phyloP scores from a whole-genome alignment of 2,113 vertebrate species.

The Capreolus pygargus region DNA sequence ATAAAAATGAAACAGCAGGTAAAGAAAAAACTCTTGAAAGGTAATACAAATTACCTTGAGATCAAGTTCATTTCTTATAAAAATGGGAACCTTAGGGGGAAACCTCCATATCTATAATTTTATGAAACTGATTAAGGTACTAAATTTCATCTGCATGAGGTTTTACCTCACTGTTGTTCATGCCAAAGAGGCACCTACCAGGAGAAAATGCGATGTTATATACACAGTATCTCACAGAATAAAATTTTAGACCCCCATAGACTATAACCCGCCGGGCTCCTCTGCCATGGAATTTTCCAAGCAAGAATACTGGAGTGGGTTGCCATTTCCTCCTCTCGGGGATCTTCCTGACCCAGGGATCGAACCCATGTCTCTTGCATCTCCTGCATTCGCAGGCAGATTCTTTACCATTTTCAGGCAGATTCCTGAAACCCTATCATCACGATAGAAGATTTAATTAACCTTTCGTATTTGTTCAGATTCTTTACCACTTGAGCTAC shows the following conservation, averaged over 20 bases:
- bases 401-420: not conserved
- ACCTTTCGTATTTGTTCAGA: conserved; percentile 36
- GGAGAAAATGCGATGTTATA: not conserved
- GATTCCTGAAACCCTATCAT: not conserved
- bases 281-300: not conserved
- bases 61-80: conserved; percentile 23
- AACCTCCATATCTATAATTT: not conserved
- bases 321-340: not conserved
- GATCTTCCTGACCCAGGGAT: not conserved
- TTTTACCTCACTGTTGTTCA: not conserved
- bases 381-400: not conserved
- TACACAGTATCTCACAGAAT: not conserved
- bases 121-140: not conserved
- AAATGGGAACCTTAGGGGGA: not conserved
- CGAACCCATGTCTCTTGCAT: not conserved
- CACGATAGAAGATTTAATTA: conserved; percentile 43
- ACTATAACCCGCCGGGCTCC: not conserved
- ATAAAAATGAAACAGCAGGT: conserved; percentile 35
- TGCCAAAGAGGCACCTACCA: not conserved
- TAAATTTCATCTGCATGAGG: not conserved
- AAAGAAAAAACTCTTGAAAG: conserved; percentile 25
- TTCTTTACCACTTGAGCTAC: not conserved
- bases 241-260: not conserved
- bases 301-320: not conserved
- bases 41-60: not conserved